phyloP scores from a whole-genome alignment of 2,888 invertebrate genomes.

The Sussaba pulchella region DNA sequence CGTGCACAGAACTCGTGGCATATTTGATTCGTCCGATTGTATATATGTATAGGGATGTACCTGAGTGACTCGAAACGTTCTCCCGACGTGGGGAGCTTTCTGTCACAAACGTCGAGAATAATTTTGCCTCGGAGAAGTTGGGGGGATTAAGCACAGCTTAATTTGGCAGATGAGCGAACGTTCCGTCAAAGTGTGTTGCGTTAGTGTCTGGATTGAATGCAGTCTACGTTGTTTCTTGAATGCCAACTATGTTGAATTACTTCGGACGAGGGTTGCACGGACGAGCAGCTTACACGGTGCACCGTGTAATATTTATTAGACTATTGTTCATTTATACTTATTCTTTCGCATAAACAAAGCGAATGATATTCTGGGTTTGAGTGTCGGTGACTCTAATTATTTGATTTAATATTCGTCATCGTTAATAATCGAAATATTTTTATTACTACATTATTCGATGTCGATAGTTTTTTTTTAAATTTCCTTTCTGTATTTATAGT shows the following conservation, averaged over 20 bases:
- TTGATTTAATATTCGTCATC: too few relatives aligned
- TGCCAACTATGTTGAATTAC: background rate
- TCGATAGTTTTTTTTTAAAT: too few relatives aligned
- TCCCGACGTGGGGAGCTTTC: constrained; percentile 54
- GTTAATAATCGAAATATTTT: too few relatives aligned
- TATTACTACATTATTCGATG: too few relatives aligned
- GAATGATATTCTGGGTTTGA: too few relatives aligned
- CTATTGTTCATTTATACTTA: too few relatives aligned
- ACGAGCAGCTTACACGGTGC: too few relatives aligned
- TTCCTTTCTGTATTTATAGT: too few relatives aligned
- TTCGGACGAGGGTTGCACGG: too few relatives aligned
- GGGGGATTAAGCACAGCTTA: constrained; percentile 71
- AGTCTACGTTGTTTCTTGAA: constrained; percentile 49
- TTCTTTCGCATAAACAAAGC: too few relatives aligned
- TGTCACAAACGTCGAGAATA: constrained; percentile 72
- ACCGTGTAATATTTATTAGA: too few relatives aligned
- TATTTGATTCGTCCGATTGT: constrained; percentile 49
- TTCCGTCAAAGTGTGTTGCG: constrained; percentile 54
- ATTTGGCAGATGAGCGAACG: constrained; percentile 71
- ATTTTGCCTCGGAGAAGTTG: constrained; percentile 70
- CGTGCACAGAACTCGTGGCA: constrained; percentile 20
- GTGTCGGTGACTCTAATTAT: too few relatives aligned
- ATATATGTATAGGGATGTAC: constrained; percentile 55
- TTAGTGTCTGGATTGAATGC: constrained; percentile 13
- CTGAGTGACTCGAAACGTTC: constrained; percentile 21